These are phyloP conservation scores for Macrotus californicus DNA, from an alignment of 2,113 vertebrate species.

Conservation along the genomic window DNA sequence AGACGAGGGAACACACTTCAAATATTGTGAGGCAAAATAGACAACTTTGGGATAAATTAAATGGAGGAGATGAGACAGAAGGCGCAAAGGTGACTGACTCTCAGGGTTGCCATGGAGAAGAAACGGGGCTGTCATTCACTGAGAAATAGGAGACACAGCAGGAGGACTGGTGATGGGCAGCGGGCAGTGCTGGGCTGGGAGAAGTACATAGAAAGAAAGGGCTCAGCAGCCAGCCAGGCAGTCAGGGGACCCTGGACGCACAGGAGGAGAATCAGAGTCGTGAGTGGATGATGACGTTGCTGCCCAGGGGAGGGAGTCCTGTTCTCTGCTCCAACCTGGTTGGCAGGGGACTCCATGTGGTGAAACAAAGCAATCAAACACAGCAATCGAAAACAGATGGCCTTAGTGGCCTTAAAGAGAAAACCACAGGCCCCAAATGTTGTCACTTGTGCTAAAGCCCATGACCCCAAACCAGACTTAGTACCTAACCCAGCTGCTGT, in stretches of 20 bases:
- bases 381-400: background rate
- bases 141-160: background rate
- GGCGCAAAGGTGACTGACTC: too few species aligned
- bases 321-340: background rate
- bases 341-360: background rate
- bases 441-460: background rate
- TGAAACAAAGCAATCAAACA: background rate
- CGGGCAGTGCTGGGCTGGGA: background rate
- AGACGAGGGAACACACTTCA: background rate
- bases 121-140: background rate
- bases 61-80: background rate
- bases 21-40: background rate
- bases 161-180: background rate
- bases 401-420: background rate
- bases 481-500: background rate
- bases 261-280: background rate
- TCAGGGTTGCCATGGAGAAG: background rate
- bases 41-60: background rate
- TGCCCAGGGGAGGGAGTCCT: background rate
- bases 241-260: background rate
- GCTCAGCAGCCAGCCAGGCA: background rate
- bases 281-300: background rate
- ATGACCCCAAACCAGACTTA: background rate
- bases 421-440: background rate
- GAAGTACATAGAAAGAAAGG: background rate